Percentiles rank a stretch among this genome's conserved stretches.
phyloP scores from a whole-genome alignment of 2,888 invertebrate species.

The Schrankia costaestrigalis region DNA sequence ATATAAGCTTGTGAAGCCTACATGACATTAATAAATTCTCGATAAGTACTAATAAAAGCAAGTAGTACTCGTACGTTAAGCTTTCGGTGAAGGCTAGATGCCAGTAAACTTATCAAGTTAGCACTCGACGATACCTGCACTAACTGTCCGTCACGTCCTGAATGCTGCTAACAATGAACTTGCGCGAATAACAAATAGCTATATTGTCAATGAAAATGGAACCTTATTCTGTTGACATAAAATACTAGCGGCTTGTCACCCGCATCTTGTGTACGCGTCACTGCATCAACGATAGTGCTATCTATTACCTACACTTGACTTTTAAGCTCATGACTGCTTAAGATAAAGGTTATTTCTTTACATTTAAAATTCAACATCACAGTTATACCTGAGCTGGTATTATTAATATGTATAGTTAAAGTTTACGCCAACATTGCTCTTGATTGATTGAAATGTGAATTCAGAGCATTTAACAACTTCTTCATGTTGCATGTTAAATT shows the following conservation, averaged over 20 bases:
- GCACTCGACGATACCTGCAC: slow-evolving; percentile 40
- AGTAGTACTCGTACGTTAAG: not conserved
- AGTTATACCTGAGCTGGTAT: too few species aligned
- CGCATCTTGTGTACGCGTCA: slow-evolving; percentile 68
- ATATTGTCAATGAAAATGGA: slow-evolving; percentile 16
- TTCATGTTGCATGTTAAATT: too few species aligned
- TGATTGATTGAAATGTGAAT: too few species aligned
- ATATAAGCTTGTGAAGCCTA: too few species aligned
- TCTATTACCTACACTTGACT: slow-evolving; percentile 66
- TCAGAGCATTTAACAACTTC: too few species aligned
- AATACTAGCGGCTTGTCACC: slow-evolving; percentile 32
- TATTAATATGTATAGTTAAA: too few species aligned
- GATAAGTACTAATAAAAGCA: not conserved
- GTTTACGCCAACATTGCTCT: too few species aligned
- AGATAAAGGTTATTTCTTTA: slow-evolving; percentile 21
- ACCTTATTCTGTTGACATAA: slow-evolving; percentile 25
- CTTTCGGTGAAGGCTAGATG: slow-evolving; percentile 28
- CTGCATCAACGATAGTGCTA: slow-evolving; percentile 61
- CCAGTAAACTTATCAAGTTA: slow-evolving; percentile 42
- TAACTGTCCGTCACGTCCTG: slow-evolving; percentile 67
- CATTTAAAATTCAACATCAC: slow-evolving; percentile 10
- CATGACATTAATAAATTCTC: not conserved
- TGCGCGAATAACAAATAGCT: slow-evolving; percentile 37
- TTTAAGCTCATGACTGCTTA: slow-evolving; percentile 32
- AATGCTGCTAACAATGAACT: slow-evolving; percentile 58